phyloP scores from a whole-genome alignment of 2,888 invertebrate genomes.

The Lasioglossum lativentre region DNA sequence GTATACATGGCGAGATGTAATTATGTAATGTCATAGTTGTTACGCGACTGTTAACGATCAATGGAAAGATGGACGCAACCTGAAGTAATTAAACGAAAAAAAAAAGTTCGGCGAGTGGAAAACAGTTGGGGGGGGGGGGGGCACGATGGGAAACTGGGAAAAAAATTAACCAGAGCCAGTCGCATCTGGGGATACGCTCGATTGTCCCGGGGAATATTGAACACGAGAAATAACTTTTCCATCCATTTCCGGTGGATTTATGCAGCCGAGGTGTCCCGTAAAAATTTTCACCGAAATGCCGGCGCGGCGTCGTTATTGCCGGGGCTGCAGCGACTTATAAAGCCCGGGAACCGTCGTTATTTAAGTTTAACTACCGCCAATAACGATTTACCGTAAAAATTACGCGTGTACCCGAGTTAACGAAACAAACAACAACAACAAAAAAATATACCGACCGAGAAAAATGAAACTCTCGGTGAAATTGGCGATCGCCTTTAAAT shows the following conservation, averaged over 20 bases:
- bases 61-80: not conserved
- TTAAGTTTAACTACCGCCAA: slow-evolving; percentile 46
- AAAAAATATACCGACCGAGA: not conserved
- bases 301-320: slow-evolving; percentile 27
- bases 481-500: slow-evolving; percentile 24
- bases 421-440: not conserved
- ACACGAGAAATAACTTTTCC: slow-evolving; percentile 60
- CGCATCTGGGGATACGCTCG: slow-evolving; percentile 39
- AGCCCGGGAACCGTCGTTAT: slow-evolving; percentile 33
- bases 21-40: too few species aligned
- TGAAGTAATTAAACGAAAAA: not conserved
- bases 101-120: not conserved
- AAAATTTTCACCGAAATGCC: slow-evolving; percentile 51
- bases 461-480: not conserved
- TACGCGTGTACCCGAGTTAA: slow-evolving; percentile 19
- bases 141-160: not conserved
- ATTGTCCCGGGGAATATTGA: slow-evolving; percentile 51
- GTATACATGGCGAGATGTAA: too few species aligned
- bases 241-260: slow-evolving; percentile 59
- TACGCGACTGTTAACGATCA: not conserved
- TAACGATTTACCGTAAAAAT: slow-evolving; percentile 40
- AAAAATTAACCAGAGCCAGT: slow-evolving; percentile 7
- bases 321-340: slow-evolving; percentile 14
- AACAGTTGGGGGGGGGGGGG: too few species aligned
- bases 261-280: slow-evolving; percentile 51